Conservation (phyloP, 2,797 vertebrate genomes). For the Diplodus sargus region DNA sequence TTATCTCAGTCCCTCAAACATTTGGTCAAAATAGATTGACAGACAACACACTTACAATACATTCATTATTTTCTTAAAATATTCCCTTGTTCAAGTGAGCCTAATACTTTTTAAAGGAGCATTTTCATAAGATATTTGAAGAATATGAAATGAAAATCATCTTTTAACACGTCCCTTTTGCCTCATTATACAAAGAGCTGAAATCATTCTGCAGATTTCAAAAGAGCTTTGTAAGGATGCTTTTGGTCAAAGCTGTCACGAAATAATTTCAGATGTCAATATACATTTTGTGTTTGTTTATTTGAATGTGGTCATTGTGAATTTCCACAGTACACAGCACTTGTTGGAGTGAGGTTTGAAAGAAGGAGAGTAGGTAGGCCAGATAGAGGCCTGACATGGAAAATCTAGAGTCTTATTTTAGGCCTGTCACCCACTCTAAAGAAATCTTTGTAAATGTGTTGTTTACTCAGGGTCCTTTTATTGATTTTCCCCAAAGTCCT, state of each 20-base stretch:
- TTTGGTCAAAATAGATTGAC: too few relatives aligned
- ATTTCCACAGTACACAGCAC: background rate
- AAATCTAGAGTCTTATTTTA: conserved; percentile 41
- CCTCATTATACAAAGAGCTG: too few relatives aligned
- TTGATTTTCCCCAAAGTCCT: conserved; percentile 70
- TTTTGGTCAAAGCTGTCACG: conserved; percentile 16
- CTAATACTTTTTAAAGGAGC: too few relatives aligned
- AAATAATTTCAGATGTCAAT: background rate
- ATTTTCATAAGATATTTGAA: too few relatives aligned
- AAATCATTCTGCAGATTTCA: too few relatives aligned
- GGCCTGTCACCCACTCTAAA: conserved; percentile 37
- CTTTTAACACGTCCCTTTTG: too few relatives aligned
- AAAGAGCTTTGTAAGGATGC: conserved; percentile 10
- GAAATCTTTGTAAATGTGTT: conserved; percentile 62
- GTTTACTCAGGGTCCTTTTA: conserved; percentile 69
- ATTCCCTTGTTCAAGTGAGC: too few relatives aligned
- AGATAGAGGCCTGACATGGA: conserved; percentile 20
- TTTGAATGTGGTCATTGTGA: background rate
- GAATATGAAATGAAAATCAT: too few relatives aligned
- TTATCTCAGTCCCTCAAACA: too few relatives aligned
- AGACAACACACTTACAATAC: too few relatives aligned
- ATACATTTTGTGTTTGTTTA: background rate
- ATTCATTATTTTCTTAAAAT: too few relatives aligned
- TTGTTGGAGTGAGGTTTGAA: conserved; percentile 13
- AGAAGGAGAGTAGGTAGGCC: background rate